Percentiles rank a stretch among this genome's conserved stretches.
Evolutionary conservation across 2,888 invertebrate species (phyloP).

Genomic region (Hyppa rectilinea): DNA sequence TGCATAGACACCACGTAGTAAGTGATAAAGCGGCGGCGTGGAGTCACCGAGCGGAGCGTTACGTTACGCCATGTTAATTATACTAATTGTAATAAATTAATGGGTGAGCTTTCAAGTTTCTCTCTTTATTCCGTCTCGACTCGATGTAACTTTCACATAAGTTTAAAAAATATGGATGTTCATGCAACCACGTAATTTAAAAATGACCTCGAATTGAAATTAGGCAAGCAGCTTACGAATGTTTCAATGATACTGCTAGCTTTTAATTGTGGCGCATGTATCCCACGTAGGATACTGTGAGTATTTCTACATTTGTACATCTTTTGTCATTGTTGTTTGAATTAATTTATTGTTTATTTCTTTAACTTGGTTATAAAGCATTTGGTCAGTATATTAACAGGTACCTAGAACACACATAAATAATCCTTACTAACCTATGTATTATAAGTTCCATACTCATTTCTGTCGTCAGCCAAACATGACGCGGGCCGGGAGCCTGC

Average conservation of each 20-base stretch:
- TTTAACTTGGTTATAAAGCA: constrained; percentile 49
- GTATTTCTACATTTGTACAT: constrained; percentile 36
- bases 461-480: background rate
- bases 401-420: constrained; percentile 36
- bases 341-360: constrained; percentile 54
- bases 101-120: constrained; percentile 79
- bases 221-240: constrained; percentile 43
- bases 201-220: constrained; percentile 63
- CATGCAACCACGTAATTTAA: constrained; percentile 60
- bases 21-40: constrained; percentile 64
- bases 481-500: background rate
- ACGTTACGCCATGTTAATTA: constrained; percentile 84
- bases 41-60: constrained; percentile 73
- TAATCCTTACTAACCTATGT: background rate
- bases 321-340: constrained; percentile 50
- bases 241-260: constrained; percentile 33
- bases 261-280: constrained; percentile 35
- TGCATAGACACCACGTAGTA: constrained; percentile 53
- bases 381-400: constrained; percentile 41
- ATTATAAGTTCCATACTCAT: background rate
- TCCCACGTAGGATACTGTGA: constrained; percentile 34
- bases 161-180: constrained; percentile 67
- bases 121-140: constrained; percentile 66
- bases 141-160: constrained; percentile 70
- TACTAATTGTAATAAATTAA: constrained; percentile 84